A percentile compares a stretch with the other conserved stretches of the same genome.
Evolutionary conservation across 2,888 invertebrate species (phyloP).

Genomic region (Drosophila nr. perissopoda): DNA sequence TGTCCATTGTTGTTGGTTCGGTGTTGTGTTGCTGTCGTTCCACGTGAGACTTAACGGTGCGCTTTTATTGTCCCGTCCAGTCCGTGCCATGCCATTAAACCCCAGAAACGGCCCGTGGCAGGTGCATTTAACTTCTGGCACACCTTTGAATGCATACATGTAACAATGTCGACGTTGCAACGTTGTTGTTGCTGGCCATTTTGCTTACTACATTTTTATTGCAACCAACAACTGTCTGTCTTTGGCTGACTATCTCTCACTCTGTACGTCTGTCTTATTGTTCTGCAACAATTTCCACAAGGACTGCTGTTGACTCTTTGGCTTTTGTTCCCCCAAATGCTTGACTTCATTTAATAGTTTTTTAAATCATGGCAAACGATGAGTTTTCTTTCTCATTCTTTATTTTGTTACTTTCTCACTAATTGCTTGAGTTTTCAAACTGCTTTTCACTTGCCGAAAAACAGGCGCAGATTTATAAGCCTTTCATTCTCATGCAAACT

Average conservation of each 20-base stretch:
- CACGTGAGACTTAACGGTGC: constrained; percentile 44
- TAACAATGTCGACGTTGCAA: constrained; percentile 59
- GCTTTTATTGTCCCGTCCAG: constrained; percentile 50
- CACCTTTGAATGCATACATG: constrained; percentile 62
- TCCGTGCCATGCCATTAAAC: constrained; percentile 49
- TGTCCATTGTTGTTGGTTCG: constrained; percentile 5
- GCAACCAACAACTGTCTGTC: constrained; percentile 33
- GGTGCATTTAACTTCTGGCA: constrained; percentile 79
- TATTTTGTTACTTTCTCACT: neutral
- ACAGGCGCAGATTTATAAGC: constrained; percentile 7
- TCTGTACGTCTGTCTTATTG: neutral
- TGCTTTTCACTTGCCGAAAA: neutral
- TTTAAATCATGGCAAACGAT: constrained; percentile 40
- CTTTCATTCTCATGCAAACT: constrained; percentile 4
- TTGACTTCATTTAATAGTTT: constrained; percentile 67
- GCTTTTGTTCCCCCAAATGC: constrained; percentile 38
- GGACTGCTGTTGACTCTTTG: constrained; percentile 14
- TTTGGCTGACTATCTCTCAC: neutral
- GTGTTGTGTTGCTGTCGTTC: constrained; percentile 20
- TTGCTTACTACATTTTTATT: constrained; percentile 63
- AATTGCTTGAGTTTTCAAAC: constrained; percentile 17
- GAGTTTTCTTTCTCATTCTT: neutral
- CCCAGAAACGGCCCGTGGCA: constrained; percentile 57
- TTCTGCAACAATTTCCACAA: constrained; percentile 36
- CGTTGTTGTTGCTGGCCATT: constrained; percentile 56